These are phyloP conservation scores for Mamestra configurata DNA, from an alignment of 1,140 invertebrate genomes.

Conservation along the genomic window DNA sequence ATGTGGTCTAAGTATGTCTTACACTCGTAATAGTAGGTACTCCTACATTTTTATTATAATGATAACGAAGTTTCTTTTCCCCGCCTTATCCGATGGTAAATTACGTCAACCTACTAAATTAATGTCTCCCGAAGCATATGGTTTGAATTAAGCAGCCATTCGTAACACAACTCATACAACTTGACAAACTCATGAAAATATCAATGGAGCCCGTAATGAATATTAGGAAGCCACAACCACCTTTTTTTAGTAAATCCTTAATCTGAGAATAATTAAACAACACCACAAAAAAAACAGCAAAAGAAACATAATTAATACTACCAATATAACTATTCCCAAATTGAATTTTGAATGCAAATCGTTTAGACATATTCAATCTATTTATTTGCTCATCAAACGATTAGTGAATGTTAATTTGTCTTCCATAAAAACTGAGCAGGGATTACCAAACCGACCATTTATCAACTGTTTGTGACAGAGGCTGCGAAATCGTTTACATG, in stretches of 20 bases:
- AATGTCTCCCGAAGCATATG: too few species aligned
- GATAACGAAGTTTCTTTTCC: too few species aligned
- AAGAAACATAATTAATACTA: neutral
- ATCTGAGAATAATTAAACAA: neutral
- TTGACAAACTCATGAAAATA: too few species aligned
- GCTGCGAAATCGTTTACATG: slow-evolving; percentile 12
- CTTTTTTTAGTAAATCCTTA: neutral
- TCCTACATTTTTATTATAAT: too few species aligned
- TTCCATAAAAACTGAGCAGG: slow-evolving; percentile 2
- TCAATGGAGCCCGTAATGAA: too few species aligned
- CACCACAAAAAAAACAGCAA: neutral
- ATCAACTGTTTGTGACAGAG: neutral
- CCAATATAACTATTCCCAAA: neutral
- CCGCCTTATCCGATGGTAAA: too few species aligned
- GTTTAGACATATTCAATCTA: neutral
- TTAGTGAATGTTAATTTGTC: slow-evolving; percentile 1
- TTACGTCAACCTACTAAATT: too few species aligned
- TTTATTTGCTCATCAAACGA: slow-evolving; percentile 12
- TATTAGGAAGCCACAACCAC: too few species aligned
- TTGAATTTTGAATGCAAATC: neutral
- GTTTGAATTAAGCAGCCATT: too few species aligned
- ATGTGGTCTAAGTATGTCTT: too few species aligned
- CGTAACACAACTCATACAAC: too few species aligned
- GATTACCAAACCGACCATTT: slow-evolving; percentile 5
- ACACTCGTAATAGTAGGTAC: too few species aligned